Evolutionary conservation across 2,888 invertebrate genomes (phyloP).

Genomic region (Drosophila austrosaltans): DNA sequence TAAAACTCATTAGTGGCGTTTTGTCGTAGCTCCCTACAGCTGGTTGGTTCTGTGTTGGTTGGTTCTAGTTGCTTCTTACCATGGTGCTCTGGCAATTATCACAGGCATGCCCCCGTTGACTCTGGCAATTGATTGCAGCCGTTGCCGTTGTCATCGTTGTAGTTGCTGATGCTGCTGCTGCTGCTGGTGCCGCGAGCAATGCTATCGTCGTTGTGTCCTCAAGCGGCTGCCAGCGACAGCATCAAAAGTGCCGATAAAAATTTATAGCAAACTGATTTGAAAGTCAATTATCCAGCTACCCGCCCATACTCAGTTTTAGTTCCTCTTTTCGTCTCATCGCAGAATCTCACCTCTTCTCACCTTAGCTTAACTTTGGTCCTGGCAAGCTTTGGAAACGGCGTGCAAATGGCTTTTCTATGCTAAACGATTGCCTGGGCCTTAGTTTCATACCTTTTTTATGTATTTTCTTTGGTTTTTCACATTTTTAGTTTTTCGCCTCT

Average conservation of each 20-base stretch:
- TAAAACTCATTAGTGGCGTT: slow-evolving; percentile 79
- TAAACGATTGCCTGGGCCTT: slow-evolving; percentile 47
- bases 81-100: slow-evolving; percentile 72
- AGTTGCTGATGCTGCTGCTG: slow-evolving; percentile 26
- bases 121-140: slow-evolving; percentile 80
- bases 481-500: slow-evolving; percentile 10
- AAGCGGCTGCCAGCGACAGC: slow-evolving; percentile 70
- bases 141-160: slow-evolving; percentile 44
- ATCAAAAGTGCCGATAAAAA: slow-evolving; percentile 82
- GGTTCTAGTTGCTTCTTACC: slow-evolving; percentile 26
- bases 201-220: slow-evolving; percentile 28
- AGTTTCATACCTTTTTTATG: slow-evolving; percentile 66
- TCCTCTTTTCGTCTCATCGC: slow-evolving; percentile 21
- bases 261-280: slow-evolving; percentile 83
- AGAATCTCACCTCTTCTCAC: slow-evolving; percentile 27
- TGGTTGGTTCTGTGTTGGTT: not conserved
- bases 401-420: slow-evolving; percentile 78
- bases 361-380: slow-evolving; percentile 49
- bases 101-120: slow-evolving; percentile 72
- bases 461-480: slow-evolving; percentile 40
- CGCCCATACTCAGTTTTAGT: slow-evolving; percentile 18
- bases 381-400: slow-evolving; percentile 56
- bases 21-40: slow-evolving; percentile 52
- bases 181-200: slow-evolving; percentile 40
- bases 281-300: slow-evolving; percentile 80